phyloP scores from a whole-genome alignment of 2,113 vertebrate genomes.

The Lampris incognitus region DNA sequence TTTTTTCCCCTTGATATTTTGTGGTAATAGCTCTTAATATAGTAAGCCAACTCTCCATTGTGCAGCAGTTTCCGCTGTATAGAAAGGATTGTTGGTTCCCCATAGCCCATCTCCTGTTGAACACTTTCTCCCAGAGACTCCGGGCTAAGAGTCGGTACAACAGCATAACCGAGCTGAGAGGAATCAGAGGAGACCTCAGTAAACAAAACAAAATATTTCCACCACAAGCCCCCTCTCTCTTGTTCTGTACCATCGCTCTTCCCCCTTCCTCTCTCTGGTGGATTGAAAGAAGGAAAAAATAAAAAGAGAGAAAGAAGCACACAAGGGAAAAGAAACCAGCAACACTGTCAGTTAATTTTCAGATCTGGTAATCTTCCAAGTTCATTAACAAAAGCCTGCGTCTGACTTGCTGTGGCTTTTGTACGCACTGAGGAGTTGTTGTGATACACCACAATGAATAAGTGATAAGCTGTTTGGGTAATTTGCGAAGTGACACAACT shows the following conservation, averaged over 20 bases:
- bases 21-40: conserved; percentile 10
- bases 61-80: background rate
- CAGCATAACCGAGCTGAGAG: conserved; percentile 25
- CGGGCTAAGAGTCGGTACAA: conserved; percentile 11
- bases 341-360: conserved; percentile 74
- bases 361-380: conserved; percentile 78
- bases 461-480: conserved; percentile 80
- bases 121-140: conserved; percentile 32
- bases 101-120: background rate
- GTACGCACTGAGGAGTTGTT: conserved; percentile 58
- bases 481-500: conserved; percentile 78
- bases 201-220: conserved; percentile 46
- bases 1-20: conserved; percentile 8
- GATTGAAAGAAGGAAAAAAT: conserved; percentile 20
- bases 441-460: conserved; percentile 75
- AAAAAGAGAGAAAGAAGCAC: background rate
- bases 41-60: conserved; percentile 17
- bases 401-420: conserved; percentile 68
- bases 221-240: background rate
- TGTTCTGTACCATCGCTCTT: conserved; percentile 5
- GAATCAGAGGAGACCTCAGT: conserved; percentile 36
- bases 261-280: conserved; percentile 13
- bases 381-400: conserved; percentile 76
- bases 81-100: background rate
- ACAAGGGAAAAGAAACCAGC: conserved; percentile 31